A percentile compares a stretch with the other conserved stretches of the same genome.
These are phyloP conservation scores for Diarsia dahlii DNA, from an alignment of 2,888 invertebrate species.

Conservation along the genomic window DNA sequence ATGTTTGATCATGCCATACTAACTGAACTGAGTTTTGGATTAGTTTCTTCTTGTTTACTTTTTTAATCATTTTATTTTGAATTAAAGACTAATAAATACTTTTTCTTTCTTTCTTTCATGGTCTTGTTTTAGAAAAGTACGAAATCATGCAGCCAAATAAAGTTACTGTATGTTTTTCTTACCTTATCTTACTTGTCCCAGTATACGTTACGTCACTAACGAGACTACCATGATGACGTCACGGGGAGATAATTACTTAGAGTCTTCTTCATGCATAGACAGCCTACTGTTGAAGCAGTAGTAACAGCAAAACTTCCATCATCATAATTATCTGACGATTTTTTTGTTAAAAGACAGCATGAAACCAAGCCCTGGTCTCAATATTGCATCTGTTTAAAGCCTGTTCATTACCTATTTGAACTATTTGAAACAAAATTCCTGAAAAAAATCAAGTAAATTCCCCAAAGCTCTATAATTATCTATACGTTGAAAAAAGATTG, in stretches of 20 bases:
- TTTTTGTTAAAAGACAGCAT: not conserved
- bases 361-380: not conserved
- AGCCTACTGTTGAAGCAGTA: not conserved
- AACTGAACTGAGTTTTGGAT: too few species aligned
- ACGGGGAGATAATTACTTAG: not conserved
- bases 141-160: not conserved
- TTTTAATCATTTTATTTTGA: too few species aligned
- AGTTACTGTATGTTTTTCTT: not conserved
- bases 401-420: not conserved
- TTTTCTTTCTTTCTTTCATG: too few species aligned
- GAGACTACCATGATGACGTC: not conserved
- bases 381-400: not conserved
- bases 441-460: constrained; percentile 20
- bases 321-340: not conserved
- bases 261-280: not conserved
- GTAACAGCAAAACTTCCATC: not conserved
- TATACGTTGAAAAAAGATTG: constrained; percentile 50
- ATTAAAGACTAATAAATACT: too few species aligned
- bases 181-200: not conserved
- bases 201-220: not conserved
- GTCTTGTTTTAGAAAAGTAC: constrained; percentile 10
- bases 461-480: constrained; percentile 18
- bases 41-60: too few species aligned
- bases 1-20: constrained; percentile 4
- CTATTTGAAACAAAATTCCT: not conserved